phyloP scores from a whole-genome alignment of 1,140 invertebrate genomes.

The Rhyzopertha dominica region DNA sequence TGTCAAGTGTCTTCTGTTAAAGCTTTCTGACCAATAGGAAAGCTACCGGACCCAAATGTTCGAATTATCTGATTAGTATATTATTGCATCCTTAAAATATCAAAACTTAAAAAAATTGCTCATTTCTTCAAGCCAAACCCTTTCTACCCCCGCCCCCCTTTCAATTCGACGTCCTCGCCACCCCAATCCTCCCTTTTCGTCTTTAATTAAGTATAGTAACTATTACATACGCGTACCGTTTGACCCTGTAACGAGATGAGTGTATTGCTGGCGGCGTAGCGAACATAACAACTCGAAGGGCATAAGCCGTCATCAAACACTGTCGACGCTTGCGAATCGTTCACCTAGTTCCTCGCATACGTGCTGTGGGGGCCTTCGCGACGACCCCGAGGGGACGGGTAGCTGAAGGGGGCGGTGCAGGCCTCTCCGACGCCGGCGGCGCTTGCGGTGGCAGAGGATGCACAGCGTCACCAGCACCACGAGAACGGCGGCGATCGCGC shows the following conservation, averaged over 20 bases:
- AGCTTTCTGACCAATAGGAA: no score
- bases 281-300: conserved; percentile 18
- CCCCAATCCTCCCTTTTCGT: no score
- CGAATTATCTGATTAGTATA: no score
- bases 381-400: conserved; percentile 44
- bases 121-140: no score
- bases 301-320: conserved; percentile 49
- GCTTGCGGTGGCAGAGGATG: conserved; percentile 41
- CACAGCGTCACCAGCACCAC: conserved; percentile 38
- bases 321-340: conserved; percentile 51
- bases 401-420: conserved; percentile 40
- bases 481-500: conserved; percentile 46
- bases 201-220: no score
- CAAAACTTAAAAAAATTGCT: no score
- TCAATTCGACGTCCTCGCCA: no score
- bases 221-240: conserved; percentile 13
- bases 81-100: no score
- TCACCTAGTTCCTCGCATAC: conserved; percentile 51
- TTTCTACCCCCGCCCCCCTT: no score
- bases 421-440: conserved; percentile 36
- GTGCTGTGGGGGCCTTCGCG: conserved; percentile 47
- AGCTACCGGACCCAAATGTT: no score
- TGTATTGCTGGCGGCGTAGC: conserved; percentile 37
- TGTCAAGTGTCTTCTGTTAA: no score
- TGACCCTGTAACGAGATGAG: conserved; percentile 32